These are phyloP conservation scores for Schizopygopsis malacanthus DNA, from an alignment of 2,797 vertebrate genomes.

Conservation along the genomic window DNA sequence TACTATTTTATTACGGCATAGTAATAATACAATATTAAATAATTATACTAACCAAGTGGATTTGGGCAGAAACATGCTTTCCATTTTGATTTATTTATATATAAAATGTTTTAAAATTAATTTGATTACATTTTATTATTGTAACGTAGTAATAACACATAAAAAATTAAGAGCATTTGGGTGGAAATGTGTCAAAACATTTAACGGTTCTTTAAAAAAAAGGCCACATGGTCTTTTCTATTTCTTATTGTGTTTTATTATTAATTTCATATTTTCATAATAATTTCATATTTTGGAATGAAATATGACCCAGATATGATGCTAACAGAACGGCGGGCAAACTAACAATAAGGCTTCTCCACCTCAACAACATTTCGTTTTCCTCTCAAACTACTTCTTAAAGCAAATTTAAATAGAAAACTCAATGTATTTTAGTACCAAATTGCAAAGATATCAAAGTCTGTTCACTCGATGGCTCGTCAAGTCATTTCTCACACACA, in stretches of 20 bases:
- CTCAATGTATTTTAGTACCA: conserved; percentile 15
- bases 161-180: background rate
- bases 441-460: conserved; percentile 32
- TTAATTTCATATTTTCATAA: background rate
- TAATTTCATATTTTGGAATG: background rate
- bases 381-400: background rate
- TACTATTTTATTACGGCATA: background rate
- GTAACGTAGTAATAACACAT: background rate
- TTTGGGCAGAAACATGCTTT: too few species aligned
- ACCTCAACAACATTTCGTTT: background rate
- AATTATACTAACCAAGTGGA: too few species aligned
- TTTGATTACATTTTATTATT: too few species aligned
- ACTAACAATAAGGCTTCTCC: background rate
- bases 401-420: conserved; percentile 20
- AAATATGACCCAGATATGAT: conserved; percentile 9
- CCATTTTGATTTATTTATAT: too few species aligned
- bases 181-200: background rate
- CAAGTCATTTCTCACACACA: conserved; percentile 47
- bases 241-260: background rate
- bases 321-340: background rate
- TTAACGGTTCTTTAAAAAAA: background rate
- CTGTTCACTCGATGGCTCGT: background rate
- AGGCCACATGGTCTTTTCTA: background rate
- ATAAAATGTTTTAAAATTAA: too few species aligned
- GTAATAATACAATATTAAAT: too few species aligned